Base-by-base conservation (phyloP, 2,797 vertebrate genomes). In the Coreius guichenoti region DNA sequence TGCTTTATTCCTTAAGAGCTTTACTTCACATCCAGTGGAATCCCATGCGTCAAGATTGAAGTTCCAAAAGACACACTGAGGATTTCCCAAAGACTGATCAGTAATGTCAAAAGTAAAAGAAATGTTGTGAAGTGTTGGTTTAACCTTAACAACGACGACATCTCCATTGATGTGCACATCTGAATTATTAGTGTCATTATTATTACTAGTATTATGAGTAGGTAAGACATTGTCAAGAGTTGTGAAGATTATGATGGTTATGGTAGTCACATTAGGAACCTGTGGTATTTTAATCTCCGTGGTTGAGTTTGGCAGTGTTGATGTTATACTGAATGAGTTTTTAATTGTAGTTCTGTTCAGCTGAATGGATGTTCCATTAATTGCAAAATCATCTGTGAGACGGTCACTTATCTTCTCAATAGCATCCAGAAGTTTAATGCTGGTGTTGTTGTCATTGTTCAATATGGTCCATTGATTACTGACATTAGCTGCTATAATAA, bases 31-130 rank as follows among this genome's bases (percentile, higher is more conserved):
- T 43, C 39, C 39, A 43, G 39, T 43, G 39, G 17, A 1, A 74
- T 97, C 95, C 97, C 95, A 0, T 56, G 56, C 0, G 1, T 2
- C 89, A 0, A 95, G 93, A 0, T 4, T 83, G 87, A 97, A 97
- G 92, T 98, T 96, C 97, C 97, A 99, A 90, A 96, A 99, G 77
- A 97, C 97, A 36, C 97, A 98, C 0, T 79, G 88, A 0, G 95
- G 93, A 1, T 9, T 85, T 21, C 72, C 65, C 4, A 96, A 83
- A 0, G 61, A 87, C 0, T 0, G 7, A 31, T 95, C 87, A 6
- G 79, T 81, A 88, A 95, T 96, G 26, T 88, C 33, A 87, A 96
- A 98, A 1, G 86, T 93, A 93, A 98, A 91, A 3, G 77, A 92
- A 73, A 98, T 85, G 21, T 92, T 94, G 0, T 47, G 0, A n/a